Conservation (phyloP, 2,113 vertebrate genomes). For the Talpa occidentalis region DNA sequence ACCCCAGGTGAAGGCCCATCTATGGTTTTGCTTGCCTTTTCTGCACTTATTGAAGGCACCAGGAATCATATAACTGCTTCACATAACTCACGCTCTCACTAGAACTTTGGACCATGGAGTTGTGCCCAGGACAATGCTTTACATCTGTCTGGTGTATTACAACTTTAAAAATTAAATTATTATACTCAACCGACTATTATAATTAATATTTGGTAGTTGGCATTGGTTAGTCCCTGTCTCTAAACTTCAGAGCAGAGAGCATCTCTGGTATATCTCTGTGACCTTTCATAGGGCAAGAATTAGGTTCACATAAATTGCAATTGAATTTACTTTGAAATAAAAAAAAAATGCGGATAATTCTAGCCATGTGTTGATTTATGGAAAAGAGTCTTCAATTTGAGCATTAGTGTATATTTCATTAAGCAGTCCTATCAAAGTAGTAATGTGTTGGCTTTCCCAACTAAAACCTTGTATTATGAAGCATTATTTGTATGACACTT, state of each 20-base stretch:
- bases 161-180: not conserved
- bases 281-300: not conserved
- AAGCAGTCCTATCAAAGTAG: constrained; percentile 61
- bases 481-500: not conserved
- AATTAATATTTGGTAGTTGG: not conserved
- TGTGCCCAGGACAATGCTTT: not conserved
- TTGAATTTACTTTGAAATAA: constrained; percentile 36
- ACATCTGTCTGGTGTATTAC: not conserved
- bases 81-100: not conserved
- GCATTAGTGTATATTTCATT: constrained; percentile 58
- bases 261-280: not conserved
- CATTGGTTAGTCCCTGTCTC: not conserved
- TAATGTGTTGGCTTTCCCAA: constrained; percentile 61
- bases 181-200: not conserved
- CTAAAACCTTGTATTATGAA: constrained; percentile 65
- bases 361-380: not conserved
- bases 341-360: not conserved
- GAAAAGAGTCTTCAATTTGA: constrained; percentile 20
- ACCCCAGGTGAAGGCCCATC: not conserved
- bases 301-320: not conserved
- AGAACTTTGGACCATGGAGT: not conserved
- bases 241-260: not conserved
- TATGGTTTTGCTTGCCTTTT: not conserved
- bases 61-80: not conserved
- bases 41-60: not conserved